Evolutionary conservation across 1,140 invertebrate species (phyloP), one percentile per base, ranked within the genome.

Genomic region (Contarinia nasturtii): DNA sequence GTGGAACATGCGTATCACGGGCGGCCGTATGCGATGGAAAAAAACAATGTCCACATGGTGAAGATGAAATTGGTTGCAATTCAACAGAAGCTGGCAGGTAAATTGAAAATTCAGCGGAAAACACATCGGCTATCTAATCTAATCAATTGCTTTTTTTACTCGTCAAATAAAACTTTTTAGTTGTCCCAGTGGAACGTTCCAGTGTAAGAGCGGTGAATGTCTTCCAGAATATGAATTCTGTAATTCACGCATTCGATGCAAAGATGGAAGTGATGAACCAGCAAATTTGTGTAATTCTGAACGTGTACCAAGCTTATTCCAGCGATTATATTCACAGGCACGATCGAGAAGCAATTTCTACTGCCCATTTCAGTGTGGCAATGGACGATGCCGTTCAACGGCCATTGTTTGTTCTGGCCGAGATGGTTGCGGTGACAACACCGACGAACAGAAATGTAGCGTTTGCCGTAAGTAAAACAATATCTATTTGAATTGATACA

Each of bases 191-290:
- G 74, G 84, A 50, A 82, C 84, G 2, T 87, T 86, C 65, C 74
- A 79, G 48, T 91, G 86, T 58, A 74, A 73, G 46, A 82, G 82
- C 51, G 86, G 86, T 3, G 80, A 84, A 54, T 91, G 86, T 56
- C 60, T 90, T 37, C 86, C 86, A 0, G 85, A 84, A 54, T 88
- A 86, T 58, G 82, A 86, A 57, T 89, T 89, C 65, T 92, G 87
- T 64, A 91, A 92, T 63, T 84, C 86, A 0, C 80, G 89, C 40
- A 72, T 85, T 11, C 78, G 82, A 41, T 90, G 86, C 61, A 73
- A 75, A 48, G 87, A 91, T 64, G 83, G 76, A 8, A 86, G 82
- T 52, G 87, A 91, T 58, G 86, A 90, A 64, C 79, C 80, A 1
- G 72, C 76, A 2, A 74, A 76, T 54, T 69, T 84, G 1, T 91